Evolutionary conservation across 2,113 vertebrate genomes (phyloP).

Genomic region (Oryzias woworae): DNA sequence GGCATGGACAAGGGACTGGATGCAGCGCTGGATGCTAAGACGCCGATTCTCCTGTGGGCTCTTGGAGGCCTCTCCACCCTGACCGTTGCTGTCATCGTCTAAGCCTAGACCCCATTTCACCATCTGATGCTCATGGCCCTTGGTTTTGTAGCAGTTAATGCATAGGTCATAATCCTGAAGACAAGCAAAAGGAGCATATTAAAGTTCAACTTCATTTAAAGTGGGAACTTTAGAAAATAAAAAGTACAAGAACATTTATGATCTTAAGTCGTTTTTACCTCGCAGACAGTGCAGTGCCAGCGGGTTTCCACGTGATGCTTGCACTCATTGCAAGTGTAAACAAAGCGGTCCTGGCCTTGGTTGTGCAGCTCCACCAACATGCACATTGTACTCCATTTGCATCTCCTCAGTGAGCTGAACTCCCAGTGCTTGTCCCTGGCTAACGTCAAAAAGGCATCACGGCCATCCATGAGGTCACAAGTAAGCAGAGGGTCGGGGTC

Average conservation of each 20-base stretch:
- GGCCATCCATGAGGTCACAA: slow-evolving; percentile 96
- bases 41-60: slow-evolving; percentile 96
- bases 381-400: slow-evolving; percentile 97
- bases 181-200: slow-evolving; percentile 9
- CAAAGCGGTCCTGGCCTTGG: slow-evolving; percentile 97
- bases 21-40: slow-evolving; percentile 98
- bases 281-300: slow-evolving; percentile 97
- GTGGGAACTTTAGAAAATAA: too few relatives aligned
- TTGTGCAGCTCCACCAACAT: slow-evolving; percentile 98
- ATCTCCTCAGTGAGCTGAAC: slow-evolving; percentile 93
- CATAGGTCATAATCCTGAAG: slow-evolving; percentile 96
- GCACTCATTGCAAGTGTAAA: slow-evolving; percentile 99
- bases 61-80: slow-evolving; percentile 91
- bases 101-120: slow-evolving; percentile 97
- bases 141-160: slow-evolving; percentile 96
- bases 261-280: slow-evolving; percentile 77
- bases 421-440: slow-evolving; percentile 99
- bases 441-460: slow-evolving; percentile 94
- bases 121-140: slow-evolving; percentile 97
- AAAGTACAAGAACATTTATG: not conserved
- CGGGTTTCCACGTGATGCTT: slow-evolving; percentile 97
- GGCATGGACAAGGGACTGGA: slow-evolving; percentile 96
- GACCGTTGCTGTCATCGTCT: slow-evolving; percentile 91
- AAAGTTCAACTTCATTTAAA: not conserved
- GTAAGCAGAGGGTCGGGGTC: slow-evolving; percentile 92